A percentile compares a stretch with the other conserved stretches of the same genome.
These are phyloP conservation scores for Bungarus multicinctus DNA, from an alignment of 2,113 vertebrate genomes.

Conservation along the genomic window DNA sequence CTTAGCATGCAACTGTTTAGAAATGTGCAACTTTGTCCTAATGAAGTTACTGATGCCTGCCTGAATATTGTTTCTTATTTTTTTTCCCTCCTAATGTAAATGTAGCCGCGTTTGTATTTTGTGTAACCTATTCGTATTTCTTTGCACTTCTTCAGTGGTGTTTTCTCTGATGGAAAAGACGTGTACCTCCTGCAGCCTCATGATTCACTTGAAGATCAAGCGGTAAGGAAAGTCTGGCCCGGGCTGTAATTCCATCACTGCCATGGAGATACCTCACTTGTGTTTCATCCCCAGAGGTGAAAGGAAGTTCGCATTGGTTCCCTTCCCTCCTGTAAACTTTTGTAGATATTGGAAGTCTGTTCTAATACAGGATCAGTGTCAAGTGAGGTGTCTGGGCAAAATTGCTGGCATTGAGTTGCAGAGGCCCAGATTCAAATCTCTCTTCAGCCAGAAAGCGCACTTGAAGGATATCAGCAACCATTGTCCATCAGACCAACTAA, in stretches of 20 bases:
- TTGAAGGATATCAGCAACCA: not conserved
- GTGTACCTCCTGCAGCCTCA: constrained; percentile 83
- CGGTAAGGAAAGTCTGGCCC: constrained; percentile 43
- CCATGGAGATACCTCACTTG: not conserved
- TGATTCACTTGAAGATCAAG: constrained; percentile 49
- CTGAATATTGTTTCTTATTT: not conserved
- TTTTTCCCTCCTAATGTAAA: not conserved
- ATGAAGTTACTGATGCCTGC: not conserved
- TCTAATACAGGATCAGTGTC: not conserved
- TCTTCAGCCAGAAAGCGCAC: not conserved
- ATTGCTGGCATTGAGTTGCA: not conserved
- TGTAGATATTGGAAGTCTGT: accelerated
- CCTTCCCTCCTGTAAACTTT: accelerated
- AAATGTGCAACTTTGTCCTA: not conserved
- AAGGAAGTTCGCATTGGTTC: not conserved
- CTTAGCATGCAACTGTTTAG: not conserved
- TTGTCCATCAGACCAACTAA: not conserved
- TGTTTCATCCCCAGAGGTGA: constrained; percentile 17
- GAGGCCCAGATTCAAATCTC: not conserved
- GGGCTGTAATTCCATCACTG: constrained; percentile 41
- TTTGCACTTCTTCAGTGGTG: constrained; percentile 71
- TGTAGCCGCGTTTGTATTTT: not conserved
- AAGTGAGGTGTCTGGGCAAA: not conserved
- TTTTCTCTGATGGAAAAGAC: constrained; percentile 87
- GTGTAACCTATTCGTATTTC: not conserved